A percentile compares a stretch with the other conserved stretches of the same genome.
These are phyloP conservation scores for Helicoverpa assulta DNA, from an alignment of 2,888 invertebrate genomes.

Conservation along the genomic window DNA sequence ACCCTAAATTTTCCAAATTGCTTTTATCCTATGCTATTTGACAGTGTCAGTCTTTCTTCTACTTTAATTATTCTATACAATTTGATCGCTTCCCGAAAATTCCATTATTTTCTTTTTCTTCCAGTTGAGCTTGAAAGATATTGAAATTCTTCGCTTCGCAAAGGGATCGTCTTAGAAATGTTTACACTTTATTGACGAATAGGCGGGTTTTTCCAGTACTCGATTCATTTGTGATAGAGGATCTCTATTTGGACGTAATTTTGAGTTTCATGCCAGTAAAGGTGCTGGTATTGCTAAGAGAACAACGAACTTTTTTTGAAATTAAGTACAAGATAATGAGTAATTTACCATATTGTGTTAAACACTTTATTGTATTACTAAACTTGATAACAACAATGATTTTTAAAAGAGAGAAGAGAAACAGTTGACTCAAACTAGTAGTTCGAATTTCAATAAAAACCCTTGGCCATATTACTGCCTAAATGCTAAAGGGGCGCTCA, in stretches of 20 bases:
- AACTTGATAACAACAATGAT: no score
- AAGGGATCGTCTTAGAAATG: conserved; percentile 19
- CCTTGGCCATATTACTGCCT: no score
- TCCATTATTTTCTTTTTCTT: conserved; percentile 22
- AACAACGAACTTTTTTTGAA: background rate
- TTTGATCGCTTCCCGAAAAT: conserved; percentile 23
- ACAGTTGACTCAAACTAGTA: no score
- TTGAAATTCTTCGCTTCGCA: conserved; percentile 35
- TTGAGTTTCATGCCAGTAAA: background rate
- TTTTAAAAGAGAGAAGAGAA: no score
- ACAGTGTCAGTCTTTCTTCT: background rate
- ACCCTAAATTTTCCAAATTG: no score
- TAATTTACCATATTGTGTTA: no score
- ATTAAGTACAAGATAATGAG: no score
- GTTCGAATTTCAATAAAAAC: no score
- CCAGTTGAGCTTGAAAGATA: conserved; percentile 14
- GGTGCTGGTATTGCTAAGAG: background rate
- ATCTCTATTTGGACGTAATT: background rate
- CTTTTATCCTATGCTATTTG: background rate
- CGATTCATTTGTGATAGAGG: background rate
- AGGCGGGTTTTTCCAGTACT: background rate
- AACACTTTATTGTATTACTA: no score
- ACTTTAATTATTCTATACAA: conserved; percentile 10
- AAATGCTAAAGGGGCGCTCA: no score
- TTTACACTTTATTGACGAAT: conserved; percentile 40